These are phyloP conservation scores for Lethenteron camtschaticum DNA, from an alignment of 2,113 vertebrate genomes.

Conservation along the genomic window DNA sequence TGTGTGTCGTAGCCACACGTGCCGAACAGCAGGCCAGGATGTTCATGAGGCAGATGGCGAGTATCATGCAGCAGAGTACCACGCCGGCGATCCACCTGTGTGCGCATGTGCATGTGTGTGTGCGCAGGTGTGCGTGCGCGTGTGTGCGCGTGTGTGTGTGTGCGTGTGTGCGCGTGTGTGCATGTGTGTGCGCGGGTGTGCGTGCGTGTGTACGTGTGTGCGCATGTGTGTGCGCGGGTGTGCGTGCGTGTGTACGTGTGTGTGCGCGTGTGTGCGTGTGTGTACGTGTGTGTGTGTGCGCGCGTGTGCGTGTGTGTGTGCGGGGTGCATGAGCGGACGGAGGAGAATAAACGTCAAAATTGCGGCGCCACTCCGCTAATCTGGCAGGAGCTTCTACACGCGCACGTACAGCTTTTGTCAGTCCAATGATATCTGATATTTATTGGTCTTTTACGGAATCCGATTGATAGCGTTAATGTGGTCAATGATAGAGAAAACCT, in stretches of 20 bases:
- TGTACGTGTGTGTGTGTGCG: not conserved
- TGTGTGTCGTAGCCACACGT: conserved; percentile 48
- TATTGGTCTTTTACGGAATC: too few relatives aligned
- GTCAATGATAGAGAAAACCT: too few relatives aligned
- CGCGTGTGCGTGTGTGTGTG: not conserved
- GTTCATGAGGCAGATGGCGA: conserved; percentile 56
- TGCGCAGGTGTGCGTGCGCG: not conserved
- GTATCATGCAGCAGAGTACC: conserved; percentile 51
- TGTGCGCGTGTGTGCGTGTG: not conserved
- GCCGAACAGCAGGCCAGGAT: conserved; percentile 60
- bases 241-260: not conserved
- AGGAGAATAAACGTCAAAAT: too few relatives aligned
- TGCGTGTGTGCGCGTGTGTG: conserved; percentile 2
- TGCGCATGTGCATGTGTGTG: not conserved
- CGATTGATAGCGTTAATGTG: too few relatives aligned
- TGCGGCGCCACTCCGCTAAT: too few relatives aligned
- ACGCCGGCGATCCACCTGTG: conserved; percentile 60
- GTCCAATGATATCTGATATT: too few relatives aligned
- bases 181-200: not conserved
- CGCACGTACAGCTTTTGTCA: too few relatives aligned
- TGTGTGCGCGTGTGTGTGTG: conserved; percentile 3
- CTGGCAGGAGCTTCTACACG: too few relatives aligned
- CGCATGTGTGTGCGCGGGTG: not conserved
- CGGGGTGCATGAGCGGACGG: not conserved
- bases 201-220: not conserved